Conservation (phyloP, 2,797 vertebrate genomes). For the Petrocephalus sullivani region DNA sequence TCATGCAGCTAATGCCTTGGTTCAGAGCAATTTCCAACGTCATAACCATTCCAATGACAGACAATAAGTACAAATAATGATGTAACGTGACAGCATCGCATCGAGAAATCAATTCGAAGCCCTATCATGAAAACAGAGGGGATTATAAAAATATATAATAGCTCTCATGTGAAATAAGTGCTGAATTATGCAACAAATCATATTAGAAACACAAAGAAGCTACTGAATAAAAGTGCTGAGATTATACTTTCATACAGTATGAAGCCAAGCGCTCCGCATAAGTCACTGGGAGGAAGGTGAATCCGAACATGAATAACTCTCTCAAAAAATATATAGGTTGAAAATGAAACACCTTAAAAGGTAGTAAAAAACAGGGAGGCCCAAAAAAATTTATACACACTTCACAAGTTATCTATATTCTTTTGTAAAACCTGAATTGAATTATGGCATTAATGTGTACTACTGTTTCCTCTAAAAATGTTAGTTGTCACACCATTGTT, state of each 20-base stretch:
- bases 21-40: background rate
- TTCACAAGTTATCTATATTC: background rate
- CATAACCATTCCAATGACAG: background rate
- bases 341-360: background rate
- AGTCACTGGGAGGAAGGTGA: background rate
- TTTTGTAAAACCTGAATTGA: background rate
- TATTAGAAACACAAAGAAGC: background rate
- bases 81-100: background rate
- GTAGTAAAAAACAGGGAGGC: no score
- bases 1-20: background rate
- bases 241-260: no score
- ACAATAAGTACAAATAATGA: background rate
- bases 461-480: background rate
- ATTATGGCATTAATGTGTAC: background rate
- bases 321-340: background rate
- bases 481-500: background rate
- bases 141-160: background rate
- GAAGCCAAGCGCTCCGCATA: background rate
- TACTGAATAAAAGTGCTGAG: background rate
- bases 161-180: background rate
- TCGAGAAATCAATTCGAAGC: background rate
- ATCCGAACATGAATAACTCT: background rate
- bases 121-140: background rate
- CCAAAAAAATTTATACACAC: background rate
- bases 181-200: constrained; percentile 1